phyloP scores from a whole-genome alignment of 2,888 invertebrate species.

The Zaprionus bogoriensis region DNA sequence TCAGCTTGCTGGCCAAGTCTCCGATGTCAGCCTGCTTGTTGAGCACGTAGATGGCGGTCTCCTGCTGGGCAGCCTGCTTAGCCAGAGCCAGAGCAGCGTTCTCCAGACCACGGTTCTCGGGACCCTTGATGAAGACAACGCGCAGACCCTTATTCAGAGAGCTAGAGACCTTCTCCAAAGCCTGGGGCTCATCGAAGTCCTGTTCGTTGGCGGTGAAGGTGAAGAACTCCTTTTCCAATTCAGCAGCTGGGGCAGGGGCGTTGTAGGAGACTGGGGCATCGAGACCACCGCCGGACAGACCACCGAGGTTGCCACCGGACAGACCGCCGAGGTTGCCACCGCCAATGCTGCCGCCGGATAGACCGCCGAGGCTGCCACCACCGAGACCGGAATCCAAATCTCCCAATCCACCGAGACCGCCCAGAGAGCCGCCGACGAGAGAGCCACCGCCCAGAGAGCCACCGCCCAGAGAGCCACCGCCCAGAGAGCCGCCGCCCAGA shows the following conservation, averaged over 20 bases:
- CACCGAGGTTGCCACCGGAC: conserved; percentile 25
- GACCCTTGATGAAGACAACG: conserved; percentile 77
- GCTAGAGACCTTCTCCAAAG: conserved; percentile 44
- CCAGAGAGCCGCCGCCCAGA: conserved; percentile 1
- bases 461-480: conserved; percentile 8
- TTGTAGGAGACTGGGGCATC: conserved; percentile 50
- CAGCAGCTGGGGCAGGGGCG: conserved; percentile 57
- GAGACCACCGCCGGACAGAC: conserved; percentile 18
- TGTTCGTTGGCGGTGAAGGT: conserved; percentile 74
- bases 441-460: conserved; percentile 6
- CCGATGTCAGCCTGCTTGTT: conserved; percentile 75
- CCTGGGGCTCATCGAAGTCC: conserved; percentile 64
- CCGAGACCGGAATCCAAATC: conserved; percentile 18
- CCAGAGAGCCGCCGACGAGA: conserved; percentile 10
- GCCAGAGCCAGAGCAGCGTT: conserved; percentile 74
- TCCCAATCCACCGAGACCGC: conserved; percentile 5
- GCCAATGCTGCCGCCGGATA: conserved; percentile 15
- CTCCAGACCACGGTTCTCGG: conserved; percentile 72
- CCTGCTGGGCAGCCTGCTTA: conserved; percentile 73
- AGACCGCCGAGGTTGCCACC: conserved; percentile 23
- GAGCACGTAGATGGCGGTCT: conserved; percentile 80
- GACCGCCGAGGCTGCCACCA: conserved; percentile 14
- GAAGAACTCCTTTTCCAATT: conserved; percentile 72
- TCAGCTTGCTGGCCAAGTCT: conserved; percentile 65
- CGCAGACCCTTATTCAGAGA: conserved; percentile 69